Percentiles rank a stretch among this genome's conserved stretches.
phyloP scores from a whole-genome alignment of 2,113 vertebrate species.

The Cephalopterus ornatus region DNA sequence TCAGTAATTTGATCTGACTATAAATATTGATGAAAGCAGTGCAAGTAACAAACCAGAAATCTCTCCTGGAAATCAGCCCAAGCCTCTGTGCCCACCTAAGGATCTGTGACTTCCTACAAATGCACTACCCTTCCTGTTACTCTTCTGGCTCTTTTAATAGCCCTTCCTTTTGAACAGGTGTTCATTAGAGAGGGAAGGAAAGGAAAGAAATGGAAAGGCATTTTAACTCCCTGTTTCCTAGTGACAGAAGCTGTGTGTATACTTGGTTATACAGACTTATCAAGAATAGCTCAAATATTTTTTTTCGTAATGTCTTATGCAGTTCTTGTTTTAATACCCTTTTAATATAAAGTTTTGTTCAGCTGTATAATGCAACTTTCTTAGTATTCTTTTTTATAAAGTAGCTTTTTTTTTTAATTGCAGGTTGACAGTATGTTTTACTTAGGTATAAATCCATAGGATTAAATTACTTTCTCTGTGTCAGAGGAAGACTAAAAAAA shows the following conservation, averaged over 20 bases:
- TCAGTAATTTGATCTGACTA: background rate
- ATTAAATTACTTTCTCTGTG: background rate
- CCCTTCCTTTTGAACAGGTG: conserved; percentile 54
- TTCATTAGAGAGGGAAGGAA: background rate
- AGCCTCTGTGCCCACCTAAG: background rate
- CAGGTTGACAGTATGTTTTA: background rate
- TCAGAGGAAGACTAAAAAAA: background rate
- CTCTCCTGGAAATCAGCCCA: background rate
- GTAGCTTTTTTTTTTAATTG: background rate
- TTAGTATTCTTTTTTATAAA: background rate
- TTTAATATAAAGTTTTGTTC: background rate
- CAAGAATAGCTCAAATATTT: background rate
- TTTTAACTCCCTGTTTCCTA: conserved; percentile 3
- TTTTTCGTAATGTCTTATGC: background rate
- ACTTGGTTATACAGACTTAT: background rate
- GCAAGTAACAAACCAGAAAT: background rate
- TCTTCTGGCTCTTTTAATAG: conserved; percentile 50
- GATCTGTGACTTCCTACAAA: conserved; percentile 33
- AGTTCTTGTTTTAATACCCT: background rate
- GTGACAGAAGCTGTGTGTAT: background rate
- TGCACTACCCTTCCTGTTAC: conserved; percentile 20
- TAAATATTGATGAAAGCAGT: background rate
- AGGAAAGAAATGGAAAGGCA: conserved; percentile 2
- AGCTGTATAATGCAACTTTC: background rate
- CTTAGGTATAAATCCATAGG: background rate